phyloP scores from a whole-genome alignment of 2,797 vertebrate species.

The Acanthurus tractus region DNA sequence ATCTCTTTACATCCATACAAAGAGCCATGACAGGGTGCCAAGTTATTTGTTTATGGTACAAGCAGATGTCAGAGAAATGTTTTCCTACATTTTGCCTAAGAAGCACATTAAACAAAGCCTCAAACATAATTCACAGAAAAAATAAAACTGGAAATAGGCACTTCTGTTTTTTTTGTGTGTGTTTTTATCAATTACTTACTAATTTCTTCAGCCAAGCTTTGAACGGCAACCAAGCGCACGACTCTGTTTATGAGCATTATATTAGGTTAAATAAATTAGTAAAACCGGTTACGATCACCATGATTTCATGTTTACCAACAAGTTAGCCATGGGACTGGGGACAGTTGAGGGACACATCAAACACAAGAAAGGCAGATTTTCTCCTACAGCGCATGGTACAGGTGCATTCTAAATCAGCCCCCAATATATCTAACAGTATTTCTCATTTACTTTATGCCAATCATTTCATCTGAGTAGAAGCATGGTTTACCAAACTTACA shows the following conservation, averaged over 20 bases:
- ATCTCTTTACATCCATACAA: conserved; percentile 68
- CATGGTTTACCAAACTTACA: neutral
- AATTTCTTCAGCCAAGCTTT: conserved; percentile 47
- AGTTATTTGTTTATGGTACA: conserved; percentile 41
- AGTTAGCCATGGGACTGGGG: conserved; percentile 30
- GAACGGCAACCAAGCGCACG: conserved; percentile 42
- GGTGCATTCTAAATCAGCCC: conserved; percentile 17
- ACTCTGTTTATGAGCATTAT: conserved; percentile 25
- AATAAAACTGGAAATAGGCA: conserved; percentile 81
- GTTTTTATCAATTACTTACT: conserved; percentile 47
- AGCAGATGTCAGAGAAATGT: conserved; percentile 38
- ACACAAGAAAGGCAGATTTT: conserved; percentile 33
- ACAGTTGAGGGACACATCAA: conserved; percentile 38
- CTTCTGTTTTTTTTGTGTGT: conserved; percentile 76
- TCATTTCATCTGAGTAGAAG: neutral
- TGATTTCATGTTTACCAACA: conserved; percentile 50
- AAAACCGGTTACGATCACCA: conserved; percentile 42
- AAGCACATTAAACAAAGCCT: conserved; percentile 61
- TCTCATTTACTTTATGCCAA: neutral
- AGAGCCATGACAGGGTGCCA: conserved; percentile 61
- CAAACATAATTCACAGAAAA: conserved; percentile 49
- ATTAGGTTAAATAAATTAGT: conserved; percentile 34
- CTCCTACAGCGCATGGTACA: conserved; percentile 12
- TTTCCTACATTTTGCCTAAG: conserved; percentile 49
- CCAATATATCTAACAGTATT: neutral